Base-by-base conservation (phyloP, 1,140 invertebrate genomes). In the Pygmarrhopalites habei region DNA sequence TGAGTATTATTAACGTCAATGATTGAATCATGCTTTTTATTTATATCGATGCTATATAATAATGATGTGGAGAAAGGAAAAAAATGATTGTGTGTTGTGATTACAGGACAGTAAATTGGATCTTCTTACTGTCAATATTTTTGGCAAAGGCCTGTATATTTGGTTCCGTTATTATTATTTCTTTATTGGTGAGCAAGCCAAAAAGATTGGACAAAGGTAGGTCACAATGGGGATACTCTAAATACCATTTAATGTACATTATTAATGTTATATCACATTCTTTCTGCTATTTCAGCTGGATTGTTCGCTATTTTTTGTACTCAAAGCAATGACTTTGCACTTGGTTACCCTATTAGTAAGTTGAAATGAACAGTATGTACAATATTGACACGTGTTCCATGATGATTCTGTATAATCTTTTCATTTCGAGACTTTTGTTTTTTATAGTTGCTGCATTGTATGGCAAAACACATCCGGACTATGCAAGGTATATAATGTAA, bases 241-340 rank as follows among this genome's bases (percentile, higher is more conserved):
- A 35, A 35, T 35, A 5, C 32, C 15, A 7, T n/a, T n/a, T n/a
- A n/a, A n/a, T n/a, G n/a, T n/a, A n/a, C n/a, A n/a, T n/a, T n/a
- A n/a, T n/a, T n/a, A n/a, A n/a, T n/a, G n/a, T n/a, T n/a, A n/a
- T n/a, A n/a, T n/a, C n/a, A n/a, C n/a, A n/a, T n/a, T n/a, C n/a
- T n/a, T n/a, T n/a, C n/a, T n/a, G n/a, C n/a, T n/a, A n/a, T n/a
- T n/a, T n/a, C n/a, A n/a, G n/a, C 15, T 35, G 32, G 15, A 47
- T 79, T 97, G 23, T 93, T 89, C 81, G 90, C 89, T 25, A 97
- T 98, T 71, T 96, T 97, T 76, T 89, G 88, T 51, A 97, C 94
- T 0, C 93, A 97, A 74, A 95, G 91, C 74, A 98, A 98, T 82
- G 95, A 98, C 77, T 97, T 98, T 82, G 95, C 95, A 51, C 84